Percentiles rank a stretch among this genome's conserved stretches.
Conservation (phyloP, 2,888 invertebrate species). For the Agonopterix subpropinquella region DNA sequence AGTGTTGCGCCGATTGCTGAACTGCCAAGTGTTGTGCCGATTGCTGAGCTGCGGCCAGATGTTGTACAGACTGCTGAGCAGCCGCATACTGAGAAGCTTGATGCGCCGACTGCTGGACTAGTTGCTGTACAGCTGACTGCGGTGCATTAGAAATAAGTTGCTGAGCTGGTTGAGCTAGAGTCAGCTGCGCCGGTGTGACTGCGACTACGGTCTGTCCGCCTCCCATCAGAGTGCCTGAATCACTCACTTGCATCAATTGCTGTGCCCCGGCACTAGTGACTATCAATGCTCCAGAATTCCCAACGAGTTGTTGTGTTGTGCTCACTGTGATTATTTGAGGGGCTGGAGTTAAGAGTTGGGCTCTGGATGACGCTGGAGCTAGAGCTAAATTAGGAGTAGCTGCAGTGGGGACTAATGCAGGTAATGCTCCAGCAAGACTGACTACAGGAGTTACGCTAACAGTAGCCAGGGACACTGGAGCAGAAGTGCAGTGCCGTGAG, state of each 20-base stretch:
- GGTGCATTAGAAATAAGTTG: conserved; percentile 59
- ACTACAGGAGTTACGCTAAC: conserved; percentile 69
- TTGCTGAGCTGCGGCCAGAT: conserved; percentile 30
- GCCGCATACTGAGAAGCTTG: conserved; percentile 34
- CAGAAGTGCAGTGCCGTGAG: conserved; percentile 63
- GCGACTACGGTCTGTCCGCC: conserved; percentile 68
- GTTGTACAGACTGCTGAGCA: conserved; percentile 43
- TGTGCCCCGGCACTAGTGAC: conserved; percentile 70
- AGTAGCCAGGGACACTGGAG: conserved; percentile 65
- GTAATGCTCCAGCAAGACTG: conserved; percentile 59
- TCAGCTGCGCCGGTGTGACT: conserved; percentile 62
- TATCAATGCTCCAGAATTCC: conserved; percentile 65
- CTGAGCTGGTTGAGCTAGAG: conserved; percentile 54
- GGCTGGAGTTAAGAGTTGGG: conserved; percentile 63
- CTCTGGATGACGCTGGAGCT: conserved; percentile 62
- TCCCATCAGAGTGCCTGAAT: conserved; percentile 66
- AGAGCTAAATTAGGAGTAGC: conserved; percentile 56
- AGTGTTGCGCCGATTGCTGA: conserved; percentile 52
- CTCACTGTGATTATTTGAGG: conserved; percentile 67
- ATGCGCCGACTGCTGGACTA: conserved; percentile 51
- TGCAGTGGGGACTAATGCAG: conserved; percentile 57
- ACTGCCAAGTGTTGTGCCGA: conserved; percentile 53
- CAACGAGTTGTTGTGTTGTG: conserved; percentile 61
- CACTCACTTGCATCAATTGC: conserved; percentile 70
- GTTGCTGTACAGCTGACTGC: conserved; percentile 60